phyloP scores from a whole-genome alignment of 2,797 vertebrate species.

The Delichon dasypus region DNA sequence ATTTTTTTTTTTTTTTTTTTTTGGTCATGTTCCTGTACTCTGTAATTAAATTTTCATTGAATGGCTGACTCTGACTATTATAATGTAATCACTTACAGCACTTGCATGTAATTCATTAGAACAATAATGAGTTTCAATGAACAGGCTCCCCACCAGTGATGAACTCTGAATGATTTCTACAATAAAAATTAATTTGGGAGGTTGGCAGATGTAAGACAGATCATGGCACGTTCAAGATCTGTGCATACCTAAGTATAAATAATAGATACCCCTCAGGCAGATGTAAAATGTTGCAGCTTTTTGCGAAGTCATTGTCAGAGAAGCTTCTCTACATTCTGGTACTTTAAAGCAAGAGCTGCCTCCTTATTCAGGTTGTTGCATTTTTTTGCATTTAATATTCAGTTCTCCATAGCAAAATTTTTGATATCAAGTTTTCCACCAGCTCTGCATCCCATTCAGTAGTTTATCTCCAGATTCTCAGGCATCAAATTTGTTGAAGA shows the following conservation, averaged over 20 bases:
- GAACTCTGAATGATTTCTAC: slow-evolving; percentile 47
- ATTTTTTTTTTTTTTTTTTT: slow-evolving; percentile 27
- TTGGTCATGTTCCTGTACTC: slow-evolving; percentile 17
- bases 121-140: slow-evolving; percentile 65
- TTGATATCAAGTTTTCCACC: not conserved
- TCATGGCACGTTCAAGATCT: not conserved
- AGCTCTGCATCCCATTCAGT: not conserved
- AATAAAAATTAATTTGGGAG: slow-evolving; percentile 37
- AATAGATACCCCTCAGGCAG: not conserved
- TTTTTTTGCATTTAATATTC: not conserved
- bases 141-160: slow-evolving; percentile 30
- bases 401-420: not conserved
- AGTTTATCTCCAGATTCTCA: not conserved
- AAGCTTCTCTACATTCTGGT: not conserved
- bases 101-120: slow-evolving; percentile 59
- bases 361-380: not conserved
- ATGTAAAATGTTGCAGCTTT: not conserved
- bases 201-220: not conserved
- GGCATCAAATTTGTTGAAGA: not conserved
- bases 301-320: not conserved
- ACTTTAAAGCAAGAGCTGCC: not conserved
- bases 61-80: slow-evolving; percentile 55
- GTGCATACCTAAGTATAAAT: slow-evolving; percentile 2
- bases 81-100: slow-evolving; percentile 58
- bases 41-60: slow-evolving; percentile 67